Conservation (phyloP, 2,888 invertebrate genomes). For the Elmis aenea region DNA sequence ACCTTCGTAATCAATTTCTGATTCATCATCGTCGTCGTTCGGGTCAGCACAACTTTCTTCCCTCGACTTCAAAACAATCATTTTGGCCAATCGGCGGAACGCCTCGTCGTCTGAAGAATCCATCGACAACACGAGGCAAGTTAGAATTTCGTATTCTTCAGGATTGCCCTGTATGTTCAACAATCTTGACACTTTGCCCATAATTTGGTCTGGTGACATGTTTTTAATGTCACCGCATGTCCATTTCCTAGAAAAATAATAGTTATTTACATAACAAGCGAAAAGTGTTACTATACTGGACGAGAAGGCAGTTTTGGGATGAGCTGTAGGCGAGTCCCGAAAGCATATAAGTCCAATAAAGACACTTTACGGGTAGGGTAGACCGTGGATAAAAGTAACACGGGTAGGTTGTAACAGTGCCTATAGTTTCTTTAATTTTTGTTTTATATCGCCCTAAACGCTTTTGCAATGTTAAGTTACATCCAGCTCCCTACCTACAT, state of each 20-base stretch:
- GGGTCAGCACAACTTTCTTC: not conserved
- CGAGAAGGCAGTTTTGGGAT: too few relatives aligned
- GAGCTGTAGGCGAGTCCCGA: too few relatives aligned
- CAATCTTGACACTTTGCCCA: conserved; percentile 4
- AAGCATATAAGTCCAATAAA: too few relatives aligned
- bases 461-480: too few relatives aligned
- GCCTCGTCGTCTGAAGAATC: conserved; percentile 4
- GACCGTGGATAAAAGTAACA: too few relatives aligned
- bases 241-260: conserved; percentile 10
- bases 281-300: too few relatives aligned
- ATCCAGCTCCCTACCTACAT: too few relatives aligned
- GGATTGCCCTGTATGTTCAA: conserved; percentile 11
- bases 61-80: conserved; percentile 8
- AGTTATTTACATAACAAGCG: too few relatives aligned
- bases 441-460: too few relatives aligned
- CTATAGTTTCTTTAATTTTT: too few relatives aligned
- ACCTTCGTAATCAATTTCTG: not conserved
- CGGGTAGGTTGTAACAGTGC: too few relatives aligned
- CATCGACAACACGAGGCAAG: conserved; percentile 8
- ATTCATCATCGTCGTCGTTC: not conserved
- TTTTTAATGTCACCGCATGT: conserved; percentile 7
- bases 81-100: conserved; percentile 7
- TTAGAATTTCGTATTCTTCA: conserved; percentile 7
- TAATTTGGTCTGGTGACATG: conserved; percentile 3
- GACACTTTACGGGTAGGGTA: too few relatives aligned